Percentiles rank a stretch among this genome's conserved stretches.
phyloP scores from a whole-genome alignment of 1,140 invertebrate species.

The Ectropis grisescens region DNA sequence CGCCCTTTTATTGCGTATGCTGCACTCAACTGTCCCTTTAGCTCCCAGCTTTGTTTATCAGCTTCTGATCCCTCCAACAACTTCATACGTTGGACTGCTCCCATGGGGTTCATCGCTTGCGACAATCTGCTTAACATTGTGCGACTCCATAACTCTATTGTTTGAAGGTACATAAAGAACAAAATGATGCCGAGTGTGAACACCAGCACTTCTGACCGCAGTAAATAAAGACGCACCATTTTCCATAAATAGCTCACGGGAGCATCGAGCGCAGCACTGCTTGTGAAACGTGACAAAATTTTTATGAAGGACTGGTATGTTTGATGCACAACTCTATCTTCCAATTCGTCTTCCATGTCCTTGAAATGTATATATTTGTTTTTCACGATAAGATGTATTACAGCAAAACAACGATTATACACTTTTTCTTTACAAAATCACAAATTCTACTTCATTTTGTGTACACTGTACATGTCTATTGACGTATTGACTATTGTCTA shows the following conservation, averaged over 20 bases:
- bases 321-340: slow-evolving; percentile 88
- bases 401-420: no score
- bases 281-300: slow-evolving; percentile 82
- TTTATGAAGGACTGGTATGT: slow-evolving; percentile 87
- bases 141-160: slow-evolving; percentile 83
- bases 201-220: slow-evolving; percentile 82
- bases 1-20: slow-evolving; percentile 92
- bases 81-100: slow-evolving; percentile 66
- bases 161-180: slow-evolving; percentile 82
- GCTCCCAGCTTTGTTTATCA: slow-evolving; percentile 83
- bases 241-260: slow-evolving; percentile 80
- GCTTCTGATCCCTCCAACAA: slow-evolving; percentile 67
- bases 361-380: slow-evolving; percentile 9
- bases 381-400: no score
- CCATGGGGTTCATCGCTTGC: slow-evolving; percentile 75
- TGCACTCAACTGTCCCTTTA: slow-evolving; percentile 79
- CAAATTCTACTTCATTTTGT: no score
- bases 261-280: slow-evolving; percentile 78
- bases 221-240: slow-evolving; percentile 78
- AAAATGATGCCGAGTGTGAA: slow-evolving; percentile 76
- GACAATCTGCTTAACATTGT: slow-evolving; percentile 80
- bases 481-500: no score
- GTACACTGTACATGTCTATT: not conserved
- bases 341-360: slow-evolving; percentile 89
- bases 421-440: no score